Evolutionary conservation across 2,797 vertebrate species (phyloP).

Genomic region (Parauchenoglanis ngamensis): DNA sequence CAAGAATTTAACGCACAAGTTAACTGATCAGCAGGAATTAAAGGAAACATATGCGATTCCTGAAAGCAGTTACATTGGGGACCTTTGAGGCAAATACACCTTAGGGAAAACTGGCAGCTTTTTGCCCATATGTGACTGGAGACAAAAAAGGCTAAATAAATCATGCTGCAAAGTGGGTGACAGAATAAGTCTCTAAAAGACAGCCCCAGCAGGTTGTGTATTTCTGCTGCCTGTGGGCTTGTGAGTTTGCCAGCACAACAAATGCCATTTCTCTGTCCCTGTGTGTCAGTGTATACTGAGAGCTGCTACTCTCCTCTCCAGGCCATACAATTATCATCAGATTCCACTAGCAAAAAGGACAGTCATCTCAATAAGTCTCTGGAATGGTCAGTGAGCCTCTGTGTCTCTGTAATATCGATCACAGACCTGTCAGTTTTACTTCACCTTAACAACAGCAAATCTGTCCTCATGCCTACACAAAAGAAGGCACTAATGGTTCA

Average conservation of each 20-base stretch:
- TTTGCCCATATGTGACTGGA: slow-evolving; percentile 41
- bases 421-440: slow-evolving; percentile 39
- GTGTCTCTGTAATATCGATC: slow-evolving; percentile 36
- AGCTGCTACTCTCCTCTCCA: slow-evolving; percentile 21
- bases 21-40: slow-evolving; percentile 16
- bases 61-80: slow-evolving; percentile 6
- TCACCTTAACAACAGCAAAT: slow-evolving; percentile 48
- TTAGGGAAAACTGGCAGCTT: slow-evolving; percentile 30
- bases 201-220: slow-evolving; percentile 29
- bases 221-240: slow-evolving; percentile 37
- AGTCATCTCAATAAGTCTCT: slow-evolving; percentile 51
- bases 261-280: slow-evolving; percentile 41
- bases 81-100: slow-evolving; percentile 30
- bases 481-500: slow-evolving; percentile 16
- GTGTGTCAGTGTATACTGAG: slow-evolving; percentile 28
- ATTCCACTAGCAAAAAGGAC: slow-evolving; percentile 42
- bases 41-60: slow-evolving; percentile 14
- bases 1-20: neutral
- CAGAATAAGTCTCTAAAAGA: slow-evolving; percentile 42
- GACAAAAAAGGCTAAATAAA: slow-evolving; percentile 37
- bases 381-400: slow-evolving; percentile 34
- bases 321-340: slow-evolving; percentile 49
- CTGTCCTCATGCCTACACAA: slow-evolving; percentile 37
- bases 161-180: slow-evolving; percentile 30
- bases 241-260: slow-evolving; percentile 44